Evolutionary conservation across 1,140 invertebrate genomes (phyloP), one percentile per base, ranked within the genome.

Genomic region (Neodiprion fabricii): DNA sequence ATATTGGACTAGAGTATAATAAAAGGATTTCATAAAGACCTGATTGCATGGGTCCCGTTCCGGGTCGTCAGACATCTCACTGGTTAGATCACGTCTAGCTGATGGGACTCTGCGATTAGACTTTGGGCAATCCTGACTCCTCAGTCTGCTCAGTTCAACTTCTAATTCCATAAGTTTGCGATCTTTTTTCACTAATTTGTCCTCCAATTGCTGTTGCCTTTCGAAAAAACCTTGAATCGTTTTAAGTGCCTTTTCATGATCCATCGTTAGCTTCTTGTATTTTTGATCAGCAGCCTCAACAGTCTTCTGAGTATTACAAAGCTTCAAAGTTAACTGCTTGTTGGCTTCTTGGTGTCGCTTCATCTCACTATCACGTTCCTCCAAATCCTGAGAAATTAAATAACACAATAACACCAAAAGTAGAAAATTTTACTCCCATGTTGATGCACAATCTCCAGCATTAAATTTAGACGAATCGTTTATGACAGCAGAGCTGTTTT

Each of bases 181-280:
- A 65, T 90, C 87, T 67, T 88, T 88, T 48, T 83, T 85, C 4
- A 81, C 75, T 4, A 82, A 71, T 61, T 82, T 83, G 10, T 76
- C 75, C 40, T 84, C 83, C 14, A 86, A 71, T 7, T 82, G 78
- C 9, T 84, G 74, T 47, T 87, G 82, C 0, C 84, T 80, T 23
- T 82, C 78, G 76, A 89, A 81, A n/a, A 89, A 84, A 7, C 85
- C 84, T 76, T 88, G 86, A 65, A 89, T 88, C 28, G 83, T 83
- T 70, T 82, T 83, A 12, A 87, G 78, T 0, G 86, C 87, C 47
- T 85, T 86, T 49, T 84, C 78, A 40, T 87, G 80, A 3, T 86
- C 81, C 0, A 68, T 72, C 48, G 87, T 82, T 0, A 88, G n/a
- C 7, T 86, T 83, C 23, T 84, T 85, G 21, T 84, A 74, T 48